Evolutionary conservation across 2,888 invertebrate genomes (phyloP).

Genomic region (Ecliptopera silaceata): DNA sequence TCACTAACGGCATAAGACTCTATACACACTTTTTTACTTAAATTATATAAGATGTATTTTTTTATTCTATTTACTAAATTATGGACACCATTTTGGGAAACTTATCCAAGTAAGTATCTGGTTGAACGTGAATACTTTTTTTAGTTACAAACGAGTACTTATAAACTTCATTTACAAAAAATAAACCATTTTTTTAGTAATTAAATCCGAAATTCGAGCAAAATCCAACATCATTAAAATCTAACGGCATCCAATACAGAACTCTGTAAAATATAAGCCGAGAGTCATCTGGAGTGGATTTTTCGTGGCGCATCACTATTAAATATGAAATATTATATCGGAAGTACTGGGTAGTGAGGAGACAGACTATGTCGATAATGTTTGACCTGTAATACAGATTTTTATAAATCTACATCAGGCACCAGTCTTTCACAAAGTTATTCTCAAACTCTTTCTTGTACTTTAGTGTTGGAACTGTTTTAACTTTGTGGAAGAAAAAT

Average conservation of each 20-base stretch:
- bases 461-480: too few species aligned
- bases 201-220: conserved; percentile 5
- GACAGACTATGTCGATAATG: conserved; percentile 33
- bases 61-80: too few species aligned
- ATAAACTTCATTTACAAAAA: background rate
- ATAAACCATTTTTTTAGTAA: conserved; percentile 1
- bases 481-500: too few species aligned
- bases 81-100: too few species aligned
- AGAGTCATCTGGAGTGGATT: conserved; percentile 63
- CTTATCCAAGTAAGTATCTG: too few species aligned
- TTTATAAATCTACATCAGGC: too few species aligned
- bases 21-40: too few species aligned
- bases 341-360: conserved; percentile 53
- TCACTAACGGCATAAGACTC: too few species aligned
- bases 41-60: too few species aligned
- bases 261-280: conserved; percentile 45
- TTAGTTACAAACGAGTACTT: background rate
- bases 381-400: too few species aligned
- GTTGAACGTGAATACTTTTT: background rate
- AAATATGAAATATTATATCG: conserved; percentile 76
- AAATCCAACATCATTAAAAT: conserved; percentile 35
- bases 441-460: too few species aligned
- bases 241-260: conserved; percentile 41
- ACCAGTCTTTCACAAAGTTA: too few species aligned
- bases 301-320: conserved; percentile 72